Base-by-base conservation (phyloP, 2,888 invertebrate genomes). In the Acleris holmiana region DNA sequence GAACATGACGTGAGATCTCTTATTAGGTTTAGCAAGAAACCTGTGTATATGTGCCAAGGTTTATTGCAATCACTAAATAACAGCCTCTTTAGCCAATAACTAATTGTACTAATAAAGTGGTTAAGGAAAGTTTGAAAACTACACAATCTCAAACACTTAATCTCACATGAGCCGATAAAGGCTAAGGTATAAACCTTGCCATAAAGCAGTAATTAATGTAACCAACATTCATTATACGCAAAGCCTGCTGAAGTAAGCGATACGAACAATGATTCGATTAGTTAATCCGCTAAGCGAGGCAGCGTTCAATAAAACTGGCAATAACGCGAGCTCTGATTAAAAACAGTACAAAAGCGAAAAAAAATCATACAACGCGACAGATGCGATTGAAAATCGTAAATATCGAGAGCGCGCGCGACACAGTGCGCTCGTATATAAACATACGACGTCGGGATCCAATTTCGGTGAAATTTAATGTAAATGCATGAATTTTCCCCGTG, bases 381-480 rank as follows among this genome's bases (percentile, higher is more conserved):
- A 85, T 82, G 82, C 80, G 81, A 89, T 86, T 86, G 86, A 86
- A 88, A 85, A 86, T 85, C 86, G 83, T 89, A 90, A 90, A 90
- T 86, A 90, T 88, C 81, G 80, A 76, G 71, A 76, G 73, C 75
- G 76, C 78, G 75, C 84, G 79, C 83, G 85, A 87, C 86, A 85
- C 84, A 80, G 77, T 77, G 78, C 76, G 77, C 79, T 82, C 82
- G 80, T 85, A 86, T 82, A 86, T 87, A 88, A 86, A 86, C 85
- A 69, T 86, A 84, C 83, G 80, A 78, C 82, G 78, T 79, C 82
- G 78, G 80, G 84, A 88, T 89, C 85, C 88, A 88, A 91, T 89
- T 89, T 88, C 86, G 81, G 83, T 82, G 83, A 88, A 89, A 91
- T 90, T 89, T 91, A 90, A 91, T 91, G 91, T 91, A 88, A 91